A percentile compares a stretch with the other conserved stretches of the same genome.
phyloP scores from a whole-genome alignment of 2,797 vertebrate genomes.

The Myripristis murdjan region DNA sequence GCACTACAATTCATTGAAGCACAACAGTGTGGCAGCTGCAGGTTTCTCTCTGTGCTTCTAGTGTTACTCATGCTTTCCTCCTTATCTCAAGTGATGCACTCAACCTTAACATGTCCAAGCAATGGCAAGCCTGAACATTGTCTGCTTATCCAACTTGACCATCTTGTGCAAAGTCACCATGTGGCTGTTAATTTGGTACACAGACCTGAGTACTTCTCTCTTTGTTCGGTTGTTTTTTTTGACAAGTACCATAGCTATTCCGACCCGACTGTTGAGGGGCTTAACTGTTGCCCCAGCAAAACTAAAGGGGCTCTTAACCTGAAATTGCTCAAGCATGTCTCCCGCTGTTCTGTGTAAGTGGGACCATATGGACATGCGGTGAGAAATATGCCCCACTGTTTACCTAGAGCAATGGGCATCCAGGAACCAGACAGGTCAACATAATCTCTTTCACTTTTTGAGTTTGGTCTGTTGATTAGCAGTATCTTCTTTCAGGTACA shows the following conservation, averaged over 20 bases:
- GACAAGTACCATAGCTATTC: constrained; percentile 5
- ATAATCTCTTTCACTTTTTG: neutral
- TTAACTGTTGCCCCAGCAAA: neutral
- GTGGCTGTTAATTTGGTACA: constrained; percentile 27
- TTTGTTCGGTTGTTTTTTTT: constrained; percentile 19
- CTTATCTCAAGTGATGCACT: constrained; percentile 35
- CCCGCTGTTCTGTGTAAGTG: constrained; percentile 20
- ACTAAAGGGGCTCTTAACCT: constrained; percentile 17
- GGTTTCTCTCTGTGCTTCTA: neutral
- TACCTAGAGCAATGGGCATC: constrained; percentile 8
- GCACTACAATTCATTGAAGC: neutral
- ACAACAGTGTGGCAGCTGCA: neutral
- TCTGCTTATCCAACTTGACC: constrained; percentile 17
- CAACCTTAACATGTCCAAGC: constrained; percentile 17
- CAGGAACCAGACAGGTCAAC: neutral
- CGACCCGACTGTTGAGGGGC: neutral
- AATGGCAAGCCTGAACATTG: neutral
- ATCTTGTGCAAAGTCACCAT: constrained; percentile 8
- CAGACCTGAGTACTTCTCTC: neutral
- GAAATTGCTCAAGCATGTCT: constrained; percentile 17
- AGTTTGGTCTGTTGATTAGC: neutral
- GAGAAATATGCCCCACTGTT: neutral
- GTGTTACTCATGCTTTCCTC: neutral
- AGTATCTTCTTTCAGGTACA: neutral
- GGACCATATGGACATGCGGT: constrained; percentile 12